Evolutionary conservation across 2,888 invertebrate genomes (phyloP), one percentile per base, ranked within the genome.

Genomic region (Drosophila barbarae): DNA sequence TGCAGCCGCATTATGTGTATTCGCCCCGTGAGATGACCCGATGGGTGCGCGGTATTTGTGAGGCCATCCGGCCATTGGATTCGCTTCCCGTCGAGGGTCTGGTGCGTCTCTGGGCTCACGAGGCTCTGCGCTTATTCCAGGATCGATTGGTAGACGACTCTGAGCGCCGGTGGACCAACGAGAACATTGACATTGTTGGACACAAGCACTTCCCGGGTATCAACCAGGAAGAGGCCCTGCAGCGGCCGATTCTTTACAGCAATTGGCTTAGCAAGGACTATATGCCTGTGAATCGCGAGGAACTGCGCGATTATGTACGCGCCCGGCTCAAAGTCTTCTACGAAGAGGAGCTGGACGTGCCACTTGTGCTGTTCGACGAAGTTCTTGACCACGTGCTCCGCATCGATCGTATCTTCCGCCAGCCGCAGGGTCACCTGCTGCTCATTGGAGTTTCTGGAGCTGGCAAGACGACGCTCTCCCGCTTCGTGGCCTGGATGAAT

Each of bases 401-500:
- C 79, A 99, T 99, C 88, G 99, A 99, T 91, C 93, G 99, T 87
- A 99, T 99, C 87, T 99, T 99, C 93, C 93, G 99, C 57, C 99
- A 99, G 90, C 98, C 98, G 8, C 99, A 99, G 89, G 99, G 99
- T 58, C 99, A 99, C 90, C 90, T 99, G 77, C 90, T 99, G 82
- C 92, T 99, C 8, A 99, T 99, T 86, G 99, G 99, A 74, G 99
- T 99, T 7, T 98, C 98, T 53, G 99, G 99, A 46, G 98, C 99
- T 73, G 99, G 99, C 75, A 99, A 99, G 91, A 99, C 99, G 1
- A 99, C 99, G 10, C 92, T 99, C 77, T 99, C 99, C 28, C 93
- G 99, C 75, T 99, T 99, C 90, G 99, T 99, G 34, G 99, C 99
- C 50, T 99, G 99, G 98, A 98, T 99, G 96, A 99, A 99, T 89